Conservation (phyloP, 2,113 vertebrate genomes). For the Nibea albiflora region DNA sequence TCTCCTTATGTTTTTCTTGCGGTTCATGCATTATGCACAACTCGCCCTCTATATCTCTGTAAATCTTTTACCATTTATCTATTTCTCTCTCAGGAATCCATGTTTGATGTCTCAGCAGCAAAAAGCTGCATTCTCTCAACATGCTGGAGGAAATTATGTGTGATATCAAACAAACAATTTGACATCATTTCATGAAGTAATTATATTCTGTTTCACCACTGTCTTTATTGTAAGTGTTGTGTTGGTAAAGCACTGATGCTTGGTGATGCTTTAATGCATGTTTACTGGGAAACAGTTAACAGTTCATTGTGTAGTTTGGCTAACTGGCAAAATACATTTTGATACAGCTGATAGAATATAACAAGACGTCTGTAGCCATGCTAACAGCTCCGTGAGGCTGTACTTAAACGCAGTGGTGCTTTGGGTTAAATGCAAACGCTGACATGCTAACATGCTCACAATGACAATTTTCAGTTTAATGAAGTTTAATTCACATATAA, state of each 20-base stretch:
- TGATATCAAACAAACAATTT: not conserved
- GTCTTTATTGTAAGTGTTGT: not conserved
- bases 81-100: not conserved
- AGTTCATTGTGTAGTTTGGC: not conserved
- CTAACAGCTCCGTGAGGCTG: too few species aligned
- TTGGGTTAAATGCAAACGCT: too few species aligned
- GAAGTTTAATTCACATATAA: too few species aligned
- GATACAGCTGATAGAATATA: too few species aligned
- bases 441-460: too few species aligned
- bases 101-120: not conserved
- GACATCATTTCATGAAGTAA: not conserved
- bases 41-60: not conserved
- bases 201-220: not conserved
- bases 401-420: too few species aligned
- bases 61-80: slow-evolving; percentile 1
- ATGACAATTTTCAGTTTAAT: too few species aligned
- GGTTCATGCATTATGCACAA: not conserved
- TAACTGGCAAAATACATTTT: not conserved
- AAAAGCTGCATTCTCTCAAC: not conserved
- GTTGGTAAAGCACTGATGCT: not conserved
- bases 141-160: not conserved
- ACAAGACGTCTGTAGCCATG: too few species aligned
- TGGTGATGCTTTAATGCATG: not conserved
- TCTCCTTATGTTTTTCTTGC: not conserved
- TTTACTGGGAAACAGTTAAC: not conserved